These are phyloP conservation scores for Microcebus lehilahytsara DNA, from an alignment of 2,113 vertebrate genomes.

Conservation along the genomic window DNA sequence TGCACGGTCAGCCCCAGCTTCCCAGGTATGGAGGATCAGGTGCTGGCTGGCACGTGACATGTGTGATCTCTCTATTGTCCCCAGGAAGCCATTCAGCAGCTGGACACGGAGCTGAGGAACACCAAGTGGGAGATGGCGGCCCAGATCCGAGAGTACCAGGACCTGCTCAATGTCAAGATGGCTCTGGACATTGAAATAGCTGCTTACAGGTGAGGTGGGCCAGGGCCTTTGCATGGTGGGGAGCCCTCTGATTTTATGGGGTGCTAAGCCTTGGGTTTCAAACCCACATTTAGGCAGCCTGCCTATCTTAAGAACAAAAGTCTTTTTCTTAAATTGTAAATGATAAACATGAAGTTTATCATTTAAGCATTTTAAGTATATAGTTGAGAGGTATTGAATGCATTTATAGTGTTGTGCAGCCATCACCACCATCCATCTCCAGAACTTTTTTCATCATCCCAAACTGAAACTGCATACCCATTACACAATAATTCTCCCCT, in stretches of 20 bases:
- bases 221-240: not conserved
- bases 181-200: constrained; percentile 97
- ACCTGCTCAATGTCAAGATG: constrained; percentile 98
- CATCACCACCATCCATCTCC: not conserved
- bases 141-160: constrained; percentile 95
- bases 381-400: not conserved
- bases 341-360: not conserved
- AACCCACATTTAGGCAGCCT: not conserved
- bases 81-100: constrained; percentile 93
- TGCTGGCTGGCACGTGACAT: not conserved
- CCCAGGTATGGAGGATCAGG: not conserved
- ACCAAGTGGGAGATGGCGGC: constrained; percentile 98
- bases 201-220: constrained; percentile 89
- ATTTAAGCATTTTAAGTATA: not conserved
- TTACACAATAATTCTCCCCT: not conserved
- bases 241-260: not conserved
- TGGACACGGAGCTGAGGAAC: constrained; percentile 92
- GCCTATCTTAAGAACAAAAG: not conserved
- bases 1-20: accelerated
- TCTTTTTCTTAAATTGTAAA: not conserved
- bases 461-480: not conserved
- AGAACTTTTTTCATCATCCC: not conserved
- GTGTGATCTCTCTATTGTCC: not conserved
- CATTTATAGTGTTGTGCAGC: not conserved
- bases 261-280: not conserved